These are phyloP conservation scores for Drosophila koepferae DNA, from an alignment of 2,888 invertebrate genomes.

Conservation along the genomic window DNA sequence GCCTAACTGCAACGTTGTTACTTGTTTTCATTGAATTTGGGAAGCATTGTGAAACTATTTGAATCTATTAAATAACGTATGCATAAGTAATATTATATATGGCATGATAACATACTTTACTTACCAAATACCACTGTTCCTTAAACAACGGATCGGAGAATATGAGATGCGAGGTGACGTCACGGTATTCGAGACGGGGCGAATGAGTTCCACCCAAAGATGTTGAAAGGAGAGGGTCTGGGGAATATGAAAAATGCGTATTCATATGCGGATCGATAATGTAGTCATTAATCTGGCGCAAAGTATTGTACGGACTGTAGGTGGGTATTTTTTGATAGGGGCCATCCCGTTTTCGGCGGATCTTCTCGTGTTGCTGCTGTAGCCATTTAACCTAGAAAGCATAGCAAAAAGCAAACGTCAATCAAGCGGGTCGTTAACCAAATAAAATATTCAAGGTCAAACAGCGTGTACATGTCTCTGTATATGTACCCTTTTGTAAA, in stretches of 20 bases:
- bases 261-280: constrained; percentile 66
- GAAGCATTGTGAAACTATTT: neutral
- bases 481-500: too few relatives aligned
- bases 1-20: neutral
- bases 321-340: constrained; percentile 85
- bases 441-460: constrained; percentile 11
- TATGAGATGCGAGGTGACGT: constrained; percentile 86
- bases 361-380: constrained; percentile 96
- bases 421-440: constrained; percentile 16
- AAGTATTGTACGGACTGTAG: constrained; percentile 83
- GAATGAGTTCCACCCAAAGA: constrained; percentile 61
- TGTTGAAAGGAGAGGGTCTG: constrained; percentile 59
- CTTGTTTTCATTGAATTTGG: neutral
- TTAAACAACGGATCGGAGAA: constrained; percentile 97
- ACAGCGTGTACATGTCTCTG: neutral
- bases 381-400: constrained; percentile 93
- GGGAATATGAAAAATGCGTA: constrained; percentile 71
- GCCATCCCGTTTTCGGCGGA: constrained; percentile 93
- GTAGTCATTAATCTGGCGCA: constrained; percentile 67
- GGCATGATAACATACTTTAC: constrained; percentile 86
- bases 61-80: neutral
- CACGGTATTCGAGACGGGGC: constrained; percentile 83
- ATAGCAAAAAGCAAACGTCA: constrained; percentile 7
- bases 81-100: constrained; percentile 23
- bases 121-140: constrained; percentile 99